Base-by-base conservation (phyloP, 2,888 invertebrate species). In the Drosophila austrosaltans region DNA sequence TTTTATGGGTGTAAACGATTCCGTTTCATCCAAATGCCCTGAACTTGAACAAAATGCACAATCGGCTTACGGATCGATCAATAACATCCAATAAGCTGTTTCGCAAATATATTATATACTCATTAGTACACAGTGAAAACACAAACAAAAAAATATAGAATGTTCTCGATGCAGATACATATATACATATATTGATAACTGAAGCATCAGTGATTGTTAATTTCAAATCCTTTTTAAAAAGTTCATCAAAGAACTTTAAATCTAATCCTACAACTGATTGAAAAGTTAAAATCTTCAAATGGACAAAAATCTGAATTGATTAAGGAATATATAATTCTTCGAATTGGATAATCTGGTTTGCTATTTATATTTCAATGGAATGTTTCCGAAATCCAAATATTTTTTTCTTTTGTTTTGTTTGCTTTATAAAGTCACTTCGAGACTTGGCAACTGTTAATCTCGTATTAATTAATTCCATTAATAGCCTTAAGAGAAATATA, bases 61-160 rank as follows among this genome's bases (percentile, higher is more conserved):
- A 86, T 72, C 72, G 64, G 78, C 84, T 83, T 83, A 79, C 72
- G 70, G 72, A 53, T 58, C 79, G 81, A 79, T 82, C 82, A 79
- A 82, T 86, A 86, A 70, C 54, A 42, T 32, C 53, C 42, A 72
- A 67, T 73, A 58, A 63, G 79, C 58, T 69, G 39, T 32, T 6
- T 25, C 12, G 3, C 44, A 22, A 22, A 48, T 36, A 36, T 36
- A 36, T 48, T 36, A 36, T 48, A 6, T 3, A 40, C 40, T 40
- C n/a, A 40, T 40, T 40, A 40, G 40, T 40, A 25, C 22, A 48
- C 10, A 48, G 25, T 25, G 48, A 48, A 12, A 48, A 48, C 36
- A 48, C 16, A 16, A 16, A 16, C 16, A 16, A 16, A 16, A 16
- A 48, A 25, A 3, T 48, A 48, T 48, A 5, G 48, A 48, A 25